Evolutionary conservation across 2,797 vertebrate genomes (phyloP).

Genomic region (Bradypodion pumilum): DNA sequence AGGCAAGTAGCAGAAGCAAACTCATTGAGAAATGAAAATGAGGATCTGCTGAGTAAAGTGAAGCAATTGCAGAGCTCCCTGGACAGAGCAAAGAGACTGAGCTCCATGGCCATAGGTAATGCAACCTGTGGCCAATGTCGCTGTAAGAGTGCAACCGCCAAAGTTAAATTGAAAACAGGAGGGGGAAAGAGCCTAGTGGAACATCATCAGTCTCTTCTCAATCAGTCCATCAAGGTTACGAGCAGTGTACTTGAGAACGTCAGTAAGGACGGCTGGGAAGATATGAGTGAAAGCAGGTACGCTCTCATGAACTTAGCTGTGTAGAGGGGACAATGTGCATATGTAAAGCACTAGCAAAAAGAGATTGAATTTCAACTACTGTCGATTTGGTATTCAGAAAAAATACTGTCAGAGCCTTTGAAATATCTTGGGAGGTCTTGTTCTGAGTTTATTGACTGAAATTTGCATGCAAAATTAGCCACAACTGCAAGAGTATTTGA

Average conservation of each 20-base stretch:
- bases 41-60: conserved; percentile 77
- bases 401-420: conserved; percentile 97
- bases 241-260: conserved; percentile 86
- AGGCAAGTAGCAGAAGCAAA: conserved; percentile 74
- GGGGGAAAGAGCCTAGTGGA: conserved; percentile 78
- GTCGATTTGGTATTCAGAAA: conserved; percentile 98
- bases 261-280: conserved; percentile 95
- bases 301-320: conserved; percentile 91
- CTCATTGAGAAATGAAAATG: conserved; percentile 67
- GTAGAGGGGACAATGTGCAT: conserved; percentile 91
- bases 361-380: conserved; percentile 98
- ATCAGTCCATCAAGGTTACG: conserved; percentile 89
- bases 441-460: conserved; percentile 99
- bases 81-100: conserved; percentile 78
- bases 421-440: conserved; percentile 99
- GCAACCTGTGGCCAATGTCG: conserved; percentile 61
- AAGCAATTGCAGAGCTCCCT: conserved; percentile 79
- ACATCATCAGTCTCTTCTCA: conserved; percentile 83
- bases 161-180: conserved; percentile 85
- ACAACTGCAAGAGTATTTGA: conserved; percentile 95
- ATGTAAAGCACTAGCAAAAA: conserved; percentile 95
- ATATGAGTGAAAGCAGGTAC: conserved; percentile 94
- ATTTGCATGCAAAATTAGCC: conserved; percentile 99
- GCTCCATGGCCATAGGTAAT: conserved; percentile 61
- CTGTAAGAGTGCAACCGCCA: conserved; percentile 74